Conservation (phyloP, 2,888 invertebrate genomes). For the Eubasilissa splendida region DNA sequence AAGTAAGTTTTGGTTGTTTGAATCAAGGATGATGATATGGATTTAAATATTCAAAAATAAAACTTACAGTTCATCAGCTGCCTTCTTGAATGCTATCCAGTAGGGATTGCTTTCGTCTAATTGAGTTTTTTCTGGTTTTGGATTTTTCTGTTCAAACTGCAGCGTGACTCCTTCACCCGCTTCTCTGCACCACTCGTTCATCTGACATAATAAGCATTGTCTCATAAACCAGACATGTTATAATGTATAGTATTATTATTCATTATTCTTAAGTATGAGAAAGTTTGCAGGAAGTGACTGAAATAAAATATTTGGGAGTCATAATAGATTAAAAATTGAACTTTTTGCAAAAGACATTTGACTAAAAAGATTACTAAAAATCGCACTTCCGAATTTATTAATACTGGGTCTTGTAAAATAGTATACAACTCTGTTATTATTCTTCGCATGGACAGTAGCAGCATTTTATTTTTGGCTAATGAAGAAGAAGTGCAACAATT, state of each 20-base stretch:
- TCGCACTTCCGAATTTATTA: too few species aligned
- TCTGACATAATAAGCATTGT: neutral
- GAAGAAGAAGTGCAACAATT: too few species aligned
- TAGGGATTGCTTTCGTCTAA: constrained; percentile 77
- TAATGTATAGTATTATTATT: neutral
- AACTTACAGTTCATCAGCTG: constrained; percentile 75
- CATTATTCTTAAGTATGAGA: neutral
- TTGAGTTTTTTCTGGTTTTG: constrained; percentile 75
- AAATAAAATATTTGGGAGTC: too few species aligned
- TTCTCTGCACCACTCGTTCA: constrained; percentile 74
- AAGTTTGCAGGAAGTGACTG: neutral
- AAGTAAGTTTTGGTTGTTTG: too few species aligned
- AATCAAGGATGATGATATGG: too few species aligned
- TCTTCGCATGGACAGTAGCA: too few species aligned
- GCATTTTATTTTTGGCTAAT: too few species aligned
- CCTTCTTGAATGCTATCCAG: constrained; percentile 81
- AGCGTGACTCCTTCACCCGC: constrained; percentile 82
- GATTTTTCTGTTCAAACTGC: constrained; percentile 77
- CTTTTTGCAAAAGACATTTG: too few species aligned
- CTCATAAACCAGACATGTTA: neutral
- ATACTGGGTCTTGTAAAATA: too few species aligned
- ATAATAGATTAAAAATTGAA: too few species aligned
- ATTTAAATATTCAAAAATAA: neutral
- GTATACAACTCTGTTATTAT: too few species aligned
- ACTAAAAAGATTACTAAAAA: too few species aligned